Evolutionary conservation across 2,888 invertebrate genomes (phyloP).

Genomic region (Ormyrus labotus): DNA sequence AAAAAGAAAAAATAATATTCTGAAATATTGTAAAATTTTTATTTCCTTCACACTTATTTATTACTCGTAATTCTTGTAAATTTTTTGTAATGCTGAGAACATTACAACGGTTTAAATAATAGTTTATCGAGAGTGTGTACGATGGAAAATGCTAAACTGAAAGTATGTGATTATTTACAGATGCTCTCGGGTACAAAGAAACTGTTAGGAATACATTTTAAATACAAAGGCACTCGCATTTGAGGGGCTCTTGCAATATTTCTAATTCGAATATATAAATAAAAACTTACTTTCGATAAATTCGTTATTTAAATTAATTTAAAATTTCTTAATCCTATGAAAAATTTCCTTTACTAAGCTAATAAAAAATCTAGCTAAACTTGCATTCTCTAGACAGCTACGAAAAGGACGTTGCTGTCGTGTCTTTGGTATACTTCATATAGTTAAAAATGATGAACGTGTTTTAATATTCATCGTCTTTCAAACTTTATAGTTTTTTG

Average conservation of each 20-base stretch:
- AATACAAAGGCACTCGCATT: slow-evolving; percentile 44
- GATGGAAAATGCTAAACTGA: slow-evolving; percentile 27
- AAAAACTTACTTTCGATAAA: slow-evolving; percentile 42
- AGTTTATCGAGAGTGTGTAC: slow-evolving; percentile 25
- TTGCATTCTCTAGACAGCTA: slow-evolving; percentile 62
- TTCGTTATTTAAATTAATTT: slow-evolving; percentile 43
- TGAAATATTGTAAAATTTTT: slow-evolving; percentile 26
- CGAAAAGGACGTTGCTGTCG: slow-evolving; percentile 59
- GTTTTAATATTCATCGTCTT: slow-evolving; percentile 23
- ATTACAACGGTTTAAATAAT: slow-evolving; percentile 42
- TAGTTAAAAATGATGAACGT: slow-evolving; percentile 24
- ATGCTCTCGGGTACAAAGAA: slow-evolving; percentile 31
- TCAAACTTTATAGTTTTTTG: neutral
- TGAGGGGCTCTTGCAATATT: slow-evolving; percentile 42
- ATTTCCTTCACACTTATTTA: slow-evolving; percentile 37
- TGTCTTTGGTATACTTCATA: slow-evolving; percentile 68
- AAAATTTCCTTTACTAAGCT: slow-evolving; percentile 29
- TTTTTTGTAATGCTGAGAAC: slow-evolving; percentile 33
- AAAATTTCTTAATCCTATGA: slow-evolving; percentile 47
- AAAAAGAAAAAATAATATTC: slow-evolving; percentile 30
- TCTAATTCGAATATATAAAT: slow-evolving; percentile 43
- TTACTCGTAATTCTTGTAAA: slow-evolving; percentile 24
- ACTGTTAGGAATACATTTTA: slow-evolving; percentile 37
- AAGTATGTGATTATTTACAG: slow-evolving; percentile 48
- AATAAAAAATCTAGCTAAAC: slow-evolving; percentile 46